Percentiles rank a stretch among this genome's conserved stretches.
These are phyloP conservation scores for Drosophila kokeensis DNA, from an alignment of 2,888 invertebrate species.

Conservation along the genomic window DNA sequence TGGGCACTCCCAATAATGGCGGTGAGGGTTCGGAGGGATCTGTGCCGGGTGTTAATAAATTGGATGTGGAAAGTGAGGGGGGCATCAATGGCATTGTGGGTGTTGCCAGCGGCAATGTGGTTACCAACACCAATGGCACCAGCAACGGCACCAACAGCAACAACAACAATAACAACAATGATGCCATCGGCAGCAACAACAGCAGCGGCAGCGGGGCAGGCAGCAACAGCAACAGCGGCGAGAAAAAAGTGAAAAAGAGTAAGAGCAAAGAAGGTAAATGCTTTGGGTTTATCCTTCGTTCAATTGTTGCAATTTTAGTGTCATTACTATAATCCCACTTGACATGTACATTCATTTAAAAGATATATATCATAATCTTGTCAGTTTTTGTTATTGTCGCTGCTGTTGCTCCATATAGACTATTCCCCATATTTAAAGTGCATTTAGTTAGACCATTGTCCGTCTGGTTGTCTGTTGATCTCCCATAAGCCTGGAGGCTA, in stretches of 20 bases:
- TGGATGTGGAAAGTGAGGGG: slow-evolving; percentile 49
- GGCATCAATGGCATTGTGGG: slow-evolving; percentile 38
- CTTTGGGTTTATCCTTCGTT: slow-evolving; percentile 83
- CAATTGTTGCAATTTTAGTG: slow-evolving; percentile 78
- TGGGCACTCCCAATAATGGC: slow-evolving; percentile 85
- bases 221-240: slow-evolving; percentile 81
- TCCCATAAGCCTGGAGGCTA: neutral
- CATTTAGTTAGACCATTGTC: neutral
- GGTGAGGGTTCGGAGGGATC: slow-evolving; percentile 86
- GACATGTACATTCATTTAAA: neutral
- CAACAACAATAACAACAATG: slow-evolving; percentile 47
- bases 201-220: slow-evolving; percentile 73
- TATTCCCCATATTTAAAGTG: neutral
- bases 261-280: slow-evolving; percentile 85
- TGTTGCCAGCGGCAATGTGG: slow-evolving; percentile 29
- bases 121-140: slow-evolving; percentile 47
- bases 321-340: slow-evolving; percentile 14
- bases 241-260: slow-evolving; percentile 85
- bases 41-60: slow-evolving; percentile 72
- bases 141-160: slow-evolving; percentile 41
- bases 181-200: slow-evolving; percentile 47
- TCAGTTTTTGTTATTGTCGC: neutral
- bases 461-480: neutral
- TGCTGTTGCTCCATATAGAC: neutral
- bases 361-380: neutral